A percentile compares a stretch with the other conserved stretches of the same genome.
phyloP scores from a whole-genome alignment of 2,888 invertebrate species.

The Glyphotaelius pellucidus region DNA sequence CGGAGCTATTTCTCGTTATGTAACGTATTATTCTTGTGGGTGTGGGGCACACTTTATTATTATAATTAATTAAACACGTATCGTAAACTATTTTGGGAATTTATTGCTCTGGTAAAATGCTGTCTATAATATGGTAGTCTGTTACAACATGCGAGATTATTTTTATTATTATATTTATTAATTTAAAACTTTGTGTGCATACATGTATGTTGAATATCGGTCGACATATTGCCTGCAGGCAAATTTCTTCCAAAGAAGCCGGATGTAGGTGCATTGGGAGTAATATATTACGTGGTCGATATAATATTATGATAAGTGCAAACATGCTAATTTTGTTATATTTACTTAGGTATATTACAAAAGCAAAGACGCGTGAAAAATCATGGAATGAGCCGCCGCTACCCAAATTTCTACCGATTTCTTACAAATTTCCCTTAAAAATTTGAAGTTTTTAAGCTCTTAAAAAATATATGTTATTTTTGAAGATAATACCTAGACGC shows the following conservation, averaged over 20 bases:
- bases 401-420: too few species aligned
- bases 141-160: not conserved
- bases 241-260: not conserved
- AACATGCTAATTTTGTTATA: too few species aligned
- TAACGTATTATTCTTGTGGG: conserved; percentile 3
- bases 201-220: not conserved
- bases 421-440: too few species aligned
- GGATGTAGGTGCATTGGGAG: not conserved
- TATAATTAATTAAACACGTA: conserved; percentile 5
- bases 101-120: not conserved
- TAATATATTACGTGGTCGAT: not conserved
- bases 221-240: not conserved
- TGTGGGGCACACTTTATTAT: conserved; percentile 7
- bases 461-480: too few species aligned
- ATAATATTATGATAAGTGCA: too few species aligned
- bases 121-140: not conserved
- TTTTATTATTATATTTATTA: not conserved
- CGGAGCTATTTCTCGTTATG: not conserved
- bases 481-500: too few species aligned
- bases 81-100: conserved; percentile 11
- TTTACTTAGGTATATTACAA: too few species aligned
- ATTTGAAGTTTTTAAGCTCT: too few species aligned
- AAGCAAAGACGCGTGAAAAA: too few species aligned
- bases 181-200: not conserved
- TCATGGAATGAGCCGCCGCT: too few species aligned